phyloP scores from a whole-genome alignment of 1,140 invertebrate genomes.

The Eumeta japonica region DNA sequence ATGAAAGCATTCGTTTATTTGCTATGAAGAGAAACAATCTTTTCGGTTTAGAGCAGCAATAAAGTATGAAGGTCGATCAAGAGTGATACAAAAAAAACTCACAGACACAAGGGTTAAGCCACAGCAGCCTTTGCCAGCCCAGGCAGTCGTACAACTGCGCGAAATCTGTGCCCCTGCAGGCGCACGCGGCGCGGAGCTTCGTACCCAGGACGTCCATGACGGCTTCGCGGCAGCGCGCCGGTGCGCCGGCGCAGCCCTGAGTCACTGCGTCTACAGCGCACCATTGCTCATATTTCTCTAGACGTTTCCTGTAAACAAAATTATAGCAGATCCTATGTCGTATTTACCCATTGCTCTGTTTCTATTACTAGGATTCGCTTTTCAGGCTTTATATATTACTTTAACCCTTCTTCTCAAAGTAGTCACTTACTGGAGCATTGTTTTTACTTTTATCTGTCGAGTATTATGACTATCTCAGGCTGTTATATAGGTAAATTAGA shows the following conservation, averaged over 20 bases:
- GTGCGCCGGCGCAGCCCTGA: constrained; percentile 82
- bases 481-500: no score
- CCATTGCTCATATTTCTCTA: constrained; percentile 86
- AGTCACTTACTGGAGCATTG: no score
- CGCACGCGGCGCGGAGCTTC: constrained; percentile 77
- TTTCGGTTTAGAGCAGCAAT: no score
- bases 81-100: constrained; percentile 58
- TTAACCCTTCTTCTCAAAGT: not conserved
- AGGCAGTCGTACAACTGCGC: constrained; percentile 81
- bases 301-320: constrained; percentile 65
- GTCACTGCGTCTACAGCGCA: constrained; percentile 87
- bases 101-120: constrained; percentile 91
- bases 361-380: no score
- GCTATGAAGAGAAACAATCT: no score
- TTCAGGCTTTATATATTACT: not conserved
- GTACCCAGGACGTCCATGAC: constrained; percentile 85
- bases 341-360: no score
- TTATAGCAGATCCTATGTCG: no score
- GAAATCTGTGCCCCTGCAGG: constrained; percentile 80
- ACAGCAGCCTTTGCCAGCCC: constrained; percentile 86
- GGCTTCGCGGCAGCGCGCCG: constrained; percentile 74
- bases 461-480: no score
- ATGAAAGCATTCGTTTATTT: no score
- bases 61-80: no score
- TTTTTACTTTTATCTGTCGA: no score